A percentile compares a stretch with the other conserved stretches of the same genome.
Conservation (phyloP, 2,797 vertebrate genomes). For the Yasuhikotakia modesta region DNA sequence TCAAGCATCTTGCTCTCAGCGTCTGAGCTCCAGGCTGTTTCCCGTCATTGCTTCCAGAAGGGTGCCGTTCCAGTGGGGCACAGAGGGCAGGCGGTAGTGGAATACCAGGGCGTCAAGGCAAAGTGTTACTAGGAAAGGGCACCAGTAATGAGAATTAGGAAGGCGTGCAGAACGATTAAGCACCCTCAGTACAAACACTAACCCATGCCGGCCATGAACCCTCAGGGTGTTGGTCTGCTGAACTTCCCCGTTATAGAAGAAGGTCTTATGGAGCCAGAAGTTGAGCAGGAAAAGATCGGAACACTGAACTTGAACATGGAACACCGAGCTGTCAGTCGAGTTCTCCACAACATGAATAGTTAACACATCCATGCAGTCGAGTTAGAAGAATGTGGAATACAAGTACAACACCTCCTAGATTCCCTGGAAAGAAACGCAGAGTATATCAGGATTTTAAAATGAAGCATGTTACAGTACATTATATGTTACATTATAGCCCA, state of each 20-base stretch:
- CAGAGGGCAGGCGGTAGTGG: constrained; percentile 59
- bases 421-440: constrained; percentile 7
- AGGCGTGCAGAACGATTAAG: constrained; percentile 59
- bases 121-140: constrained; percentile 63
- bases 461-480: too few relatives aligned
- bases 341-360: constrained; percentile 57
- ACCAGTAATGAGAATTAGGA: constrained; percentile 64
- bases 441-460: not conserved
- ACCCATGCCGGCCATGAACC: constrained; percentile 43
- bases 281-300: constrained; percentile 50
- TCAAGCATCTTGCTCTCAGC: constrained; percentile 27
- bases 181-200: constrained; percentile 63
- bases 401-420: constrained; percentile 4
- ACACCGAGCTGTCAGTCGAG: constrained; percentile 56
- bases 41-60: constrained; percentile 61
- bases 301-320: constrained; percentile 57
- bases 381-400: not conserved
- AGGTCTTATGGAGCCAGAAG: constrained; percentile 59
- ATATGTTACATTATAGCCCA: not conserved
- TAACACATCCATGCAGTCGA: constrained; percentile 46
- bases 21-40: constrained; percentile 59
- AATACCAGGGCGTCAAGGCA: constrained; percentile 62
- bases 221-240: constrained; percentile 59
- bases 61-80: constrained; percentile 58
- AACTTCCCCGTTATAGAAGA: constrained; percentile 63